Percentiles rank a stretch among this genome's conserved stretches.
phyloP scores from a whole-genome alignment of 2,797 vertebrate species.

The Lithobates sylvaticus region DNA sequence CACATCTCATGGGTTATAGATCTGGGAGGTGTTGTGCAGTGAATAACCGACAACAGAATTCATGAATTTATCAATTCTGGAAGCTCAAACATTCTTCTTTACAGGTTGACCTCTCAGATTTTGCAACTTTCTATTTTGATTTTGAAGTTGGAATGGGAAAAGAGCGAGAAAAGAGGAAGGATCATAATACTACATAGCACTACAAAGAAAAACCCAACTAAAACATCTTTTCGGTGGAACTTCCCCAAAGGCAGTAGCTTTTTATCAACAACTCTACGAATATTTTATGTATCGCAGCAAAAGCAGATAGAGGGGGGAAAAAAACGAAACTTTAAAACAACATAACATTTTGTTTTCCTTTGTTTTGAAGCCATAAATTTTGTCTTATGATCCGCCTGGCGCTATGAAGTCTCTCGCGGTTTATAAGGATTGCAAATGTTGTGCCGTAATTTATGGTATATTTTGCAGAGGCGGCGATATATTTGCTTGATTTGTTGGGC shows the following conservation, averaged over 20 bases:
- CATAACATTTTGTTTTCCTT: conserved; percentile 21
- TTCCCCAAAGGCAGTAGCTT: neutral
- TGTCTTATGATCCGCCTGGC: conserved; percentile 35
- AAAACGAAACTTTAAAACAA: neutral
- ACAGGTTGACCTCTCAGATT: too few species aligned
- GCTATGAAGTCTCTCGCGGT: conserved; percentile 36
- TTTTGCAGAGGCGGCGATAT: conserved; percentile 8
- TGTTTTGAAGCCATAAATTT: conserved; percentile 27
- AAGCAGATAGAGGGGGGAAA: neutral
- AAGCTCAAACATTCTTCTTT: too few species aligned
- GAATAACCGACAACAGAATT: too few species aligned
- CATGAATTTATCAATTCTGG: too few species aligned
- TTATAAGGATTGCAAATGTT: conserved; percentile 43
- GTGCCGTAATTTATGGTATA: conserved; percentile 20
- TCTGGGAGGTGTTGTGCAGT: too few species aligned
- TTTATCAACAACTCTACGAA: too few species aligned
- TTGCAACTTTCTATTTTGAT: too few species aligned
- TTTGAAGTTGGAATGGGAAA: too few species aligned
- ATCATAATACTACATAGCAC: neutral
- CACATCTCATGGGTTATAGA: too few species aligned
- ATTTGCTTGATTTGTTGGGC: conserved; percentile 27
- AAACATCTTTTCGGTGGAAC: neutral
- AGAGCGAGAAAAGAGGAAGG: too few species aligned
- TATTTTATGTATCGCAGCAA: neutral
- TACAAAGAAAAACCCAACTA: neutral